These are phyloP conservation scores for Poecilia latipinna DNA, from an alignment of 2,113 vertebrate genomes.

Conservation along the genomic window DNA sequence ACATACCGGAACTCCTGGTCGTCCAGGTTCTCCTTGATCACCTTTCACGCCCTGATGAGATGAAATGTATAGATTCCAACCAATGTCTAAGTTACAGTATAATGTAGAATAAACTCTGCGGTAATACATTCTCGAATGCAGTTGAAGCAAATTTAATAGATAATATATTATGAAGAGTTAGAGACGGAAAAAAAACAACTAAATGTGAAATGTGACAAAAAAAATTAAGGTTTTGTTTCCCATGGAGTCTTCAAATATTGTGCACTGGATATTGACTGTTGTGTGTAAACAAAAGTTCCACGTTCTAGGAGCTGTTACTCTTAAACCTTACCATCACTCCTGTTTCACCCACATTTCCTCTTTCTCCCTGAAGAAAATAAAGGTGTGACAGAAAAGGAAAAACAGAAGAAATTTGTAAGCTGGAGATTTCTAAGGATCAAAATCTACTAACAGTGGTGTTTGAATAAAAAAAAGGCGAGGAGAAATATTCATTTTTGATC, in stretches of 20 bases:
- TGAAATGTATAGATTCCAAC: background rate
- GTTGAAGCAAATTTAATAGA: background rate
- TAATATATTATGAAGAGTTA: background rate
- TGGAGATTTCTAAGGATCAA: background rate
- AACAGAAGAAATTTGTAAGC: background rate
- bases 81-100: background rate
- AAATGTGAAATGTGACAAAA: background rate
- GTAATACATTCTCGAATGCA: background rate
- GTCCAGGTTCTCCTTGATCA: conserved; percentile 86
- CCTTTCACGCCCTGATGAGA: conserved; percentile 80
- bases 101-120: background rate
- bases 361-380: conserved; percentile 70
- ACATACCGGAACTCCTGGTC: conserved; percentile 85
- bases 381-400: background rate
- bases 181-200: background rate
- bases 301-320: no score
- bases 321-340: conserved; percentile 63
- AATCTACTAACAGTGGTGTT: background rate
- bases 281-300: background rate
- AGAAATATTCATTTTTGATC: background rate
- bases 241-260: background rate
- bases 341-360: conserved; percentile 69
- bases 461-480: background rate
- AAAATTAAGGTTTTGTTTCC: background rate
- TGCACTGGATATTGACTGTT: background rate